Evolutionary conservation across 2,888 invertebrate genomes (phyloP).

Genomic region (Erannis defoliaria): DNA sequence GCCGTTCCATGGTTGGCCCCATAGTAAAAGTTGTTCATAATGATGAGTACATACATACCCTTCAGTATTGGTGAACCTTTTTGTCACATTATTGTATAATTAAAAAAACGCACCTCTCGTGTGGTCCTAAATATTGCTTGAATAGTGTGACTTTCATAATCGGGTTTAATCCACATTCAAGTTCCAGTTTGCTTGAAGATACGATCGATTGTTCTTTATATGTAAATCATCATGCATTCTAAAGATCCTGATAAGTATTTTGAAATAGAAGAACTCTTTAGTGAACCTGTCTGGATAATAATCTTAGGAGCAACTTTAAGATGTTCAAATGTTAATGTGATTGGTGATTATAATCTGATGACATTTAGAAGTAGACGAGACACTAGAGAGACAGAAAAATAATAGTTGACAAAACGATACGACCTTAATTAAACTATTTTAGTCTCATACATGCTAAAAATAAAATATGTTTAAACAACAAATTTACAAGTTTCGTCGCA

Average conservation of each 20-base stretch:
- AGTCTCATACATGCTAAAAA: too few species aligned
- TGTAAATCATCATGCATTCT: conserved; percentile 20
- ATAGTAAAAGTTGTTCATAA: too few species aligned
- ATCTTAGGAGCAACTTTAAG: not conserved
- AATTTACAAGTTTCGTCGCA: too few species aligned
- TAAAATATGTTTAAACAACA: too few species aligned
- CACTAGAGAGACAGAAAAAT: not conserved
- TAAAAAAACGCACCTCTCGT: too few species aligned
- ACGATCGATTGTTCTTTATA: conserved; percentile 28
- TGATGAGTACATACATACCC: too few species aligned
- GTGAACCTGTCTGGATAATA: conserved; percentile 13
- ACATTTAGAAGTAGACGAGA: not conserved
- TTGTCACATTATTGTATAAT: too few species aligned
- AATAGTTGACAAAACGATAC: too few species aligned
- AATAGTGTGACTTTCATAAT: conserved; percentile 13
- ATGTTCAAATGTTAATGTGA: not conserved
- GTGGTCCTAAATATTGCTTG: too few species aligned
- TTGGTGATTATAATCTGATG: not conserved
- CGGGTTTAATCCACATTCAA: conserved; percentile 5
- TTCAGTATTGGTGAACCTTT: too few species aligned
- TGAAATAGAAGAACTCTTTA: conserved; percentile 13
- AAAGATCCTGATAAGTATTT: conserved; percentile 11
- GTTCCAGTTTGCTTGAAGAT: conserved; percentile 20
- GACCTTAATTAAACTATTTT: too few species aligned
- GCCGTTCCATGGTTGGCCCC: too few species aligned